phyloP scores from a whole-genome alignment of 2,113 vertebrate genomes.

The Melanostigma gelatinosum region DNA sequence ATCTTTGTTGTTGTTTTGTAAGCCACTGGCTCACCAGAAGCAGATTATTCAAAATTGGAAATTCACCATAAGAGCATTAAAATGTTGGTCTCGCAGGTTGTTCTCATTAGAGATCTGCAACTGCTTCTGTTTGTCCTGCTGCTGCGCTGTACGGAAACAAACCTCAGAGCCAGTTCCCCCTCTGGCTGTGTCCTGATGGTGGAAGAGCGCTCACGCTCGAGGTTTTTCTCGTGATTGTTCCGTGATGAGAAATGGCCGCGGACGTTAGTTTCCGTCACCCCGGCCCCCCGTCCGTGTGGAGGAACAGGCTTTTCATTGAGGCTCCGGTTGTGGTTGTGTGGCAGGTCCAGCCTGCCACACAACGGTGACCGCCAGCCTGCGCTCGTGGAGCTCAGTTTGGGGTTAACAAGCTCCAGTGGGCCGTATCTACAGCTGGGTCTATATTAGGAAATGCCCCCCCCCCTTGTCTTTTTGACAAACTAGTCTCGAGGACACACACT shows the following conservation, averaged over 20 bases:
- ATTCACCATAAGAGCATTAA: background rate
- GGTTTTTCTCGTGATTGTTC: constrained; percentile 38
- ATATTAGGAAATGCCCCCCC: constrained; percentile 10
- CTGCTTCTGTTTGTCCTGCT: constrained; percentile 26
- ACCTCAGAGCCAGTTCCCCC: background rate
- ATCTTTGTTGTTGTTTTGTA: background rate
- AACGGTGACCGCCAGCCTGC: background rate
- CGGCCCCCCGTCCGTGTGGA: constrained; percentile 7
- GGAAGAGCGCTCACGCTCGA: constrained; percentile 9
- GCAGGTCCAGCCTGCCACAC: constrained; percentile 20
- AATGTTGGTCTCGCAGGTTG: background rate
- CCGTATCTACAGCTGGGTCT: background rate
- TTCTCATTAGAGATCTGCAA: constrained; percentile 35
- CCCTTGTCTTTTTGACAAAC: background rate
- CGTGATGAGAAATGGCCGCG: constrained; percentile 18
- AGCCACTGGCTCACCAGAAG: constrained; percentile 3
- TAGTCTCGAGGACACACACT: background rate
- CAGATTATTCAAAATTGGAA: constrained; percentile 1
- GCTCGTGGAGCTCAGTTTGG: constrained; percentile 1
- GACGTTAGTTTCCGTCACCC: constrained; percentile 36
- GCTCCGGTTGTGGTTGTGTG: constrained; percentile 15
- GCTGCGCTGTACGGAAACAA: constrained; percentile 17
- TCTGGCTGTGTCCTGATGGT: constrained; percentile 48
- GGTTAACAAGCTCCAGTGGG: constrained; percentile 23
- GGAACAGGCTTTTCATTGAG: constrained; percentile 50